Conservation (phyloP, 2,888 invertebrate species). For the Chrysolina oricalcia region DNA sequence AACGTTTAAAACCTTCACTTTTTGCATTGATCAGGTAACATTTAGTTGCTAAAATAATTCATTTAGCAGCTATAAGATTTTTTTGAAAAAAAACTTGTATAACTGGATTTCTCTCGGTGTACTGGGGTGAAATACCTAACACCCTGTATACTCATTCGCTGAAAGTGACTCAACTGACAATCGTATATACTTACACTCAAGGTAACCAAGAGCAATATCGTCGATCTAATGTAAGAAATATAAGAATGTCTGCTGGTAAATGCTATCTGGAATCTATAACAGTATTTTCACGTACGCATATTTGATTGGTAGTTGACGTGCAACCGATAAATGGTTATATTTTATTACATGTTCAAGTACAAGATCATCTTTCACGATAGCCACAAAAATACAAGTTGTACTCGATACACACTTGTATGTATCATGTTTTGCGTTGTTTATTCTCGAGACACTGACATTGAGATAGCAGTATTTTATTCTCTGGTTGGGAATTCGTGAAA, state of each 20-base stretch:
- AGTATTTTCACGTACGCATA: conserved; percentile 60
- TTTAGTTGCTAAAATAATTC: no score
- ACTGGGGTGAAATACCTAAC: no score
- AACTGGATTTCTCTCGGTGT: no score
- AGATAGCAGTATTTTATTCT: conserved; percentile 38
- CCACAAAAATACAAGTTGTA: conserved; percentile 52
- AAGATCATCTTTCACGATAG: conserved; percentile 54
- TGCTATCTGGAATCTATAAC: conserved; percentile 61
- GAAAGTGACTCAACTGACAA: neutral
- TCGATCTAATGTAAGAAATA: conserved; percentile 30
- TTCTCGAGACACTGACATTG: conserved; percentile 43
- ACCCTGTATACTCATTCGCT: neutral
- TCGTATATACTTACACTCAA: conserved; percentile 19
- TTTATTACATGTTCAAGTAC: conserved; percentile 61
- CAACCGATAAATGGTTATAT: conserved; percentile 62
- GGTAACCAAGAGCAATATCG: conserved; percentile 35
- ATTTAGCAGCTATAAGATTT: no score
- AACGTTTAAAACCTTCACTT: no score
- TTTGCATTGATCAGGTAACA: no score
- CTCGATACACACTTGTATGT: conserved; percentile 51
- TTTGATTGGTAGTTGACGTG: conserved; percentile 65
- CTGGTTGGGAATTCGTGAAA: conserved; percentile 33
- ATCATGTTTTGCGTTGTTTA: conserved; percentile 47
- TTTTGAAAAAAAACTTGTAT: no score
- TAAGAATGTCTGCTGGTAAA: conserved; percentile 47